Percentiles rank a stretch among this genome's conserved stretches.
Conservation (phyloP, 2,113 vertebrate genomes). For the Aplodontia rufa region DNA sequence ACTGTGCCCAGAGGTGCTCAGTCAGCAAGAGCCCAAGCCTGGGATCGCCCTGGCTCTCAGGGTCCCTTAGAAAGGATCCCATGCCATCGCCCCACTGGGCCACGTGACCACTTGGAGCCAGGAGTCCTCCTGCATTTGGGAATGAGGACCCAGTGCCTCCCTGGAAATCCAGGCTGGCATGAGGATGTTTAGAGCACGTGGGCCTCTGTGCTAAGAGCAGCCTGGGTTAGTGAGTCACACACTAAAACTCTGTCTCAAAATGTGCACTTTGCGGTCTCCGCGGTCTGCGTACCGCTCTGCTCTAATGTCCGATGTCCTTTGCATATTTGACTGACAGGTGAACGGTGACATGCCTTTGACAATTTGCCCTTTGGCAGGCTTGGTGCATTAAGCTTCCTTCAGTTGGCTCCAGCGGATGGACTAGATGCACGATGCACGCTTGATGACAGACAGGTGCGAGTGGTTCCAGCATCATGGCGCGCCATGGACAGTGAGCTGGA, state of each 20-base stretch:
- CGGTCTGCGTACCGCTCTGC: not conserved
- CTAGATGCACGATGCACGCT: fast-evolving
- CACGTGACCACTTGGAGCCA: not conserved
- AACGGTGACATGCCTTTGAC: not conserved
- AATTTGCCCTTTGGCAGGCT: not conserved
- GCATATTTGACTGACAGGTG: not conserved
- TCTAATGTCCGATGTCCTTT: not conserved
- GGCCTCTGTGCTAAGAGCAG: not conserved
- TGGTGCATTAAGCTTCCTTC: not conserved
- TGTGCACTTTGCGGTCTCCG: fast-evolving
- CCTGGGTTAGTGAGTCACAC: not conserved
- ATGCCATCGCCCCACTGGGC: not conserved
- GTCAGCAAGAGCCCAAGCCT: not conserved
- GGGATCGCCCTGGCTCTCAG: not conserved
- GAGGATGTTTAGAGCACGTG: fast-evolving
- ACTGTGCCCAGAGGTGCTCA: not conserved
- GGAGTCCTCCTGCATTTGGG: not conserved
- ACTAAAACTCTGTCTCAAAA: not conserved
- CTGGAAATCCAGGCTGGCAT: fast-evolving
- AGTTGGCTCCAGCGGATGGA: not conserved
- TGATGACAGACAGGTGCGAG: fast-evolving
- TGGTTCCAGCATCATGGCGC: fast-evolving
- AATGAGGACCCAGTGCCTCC: fast-evolving
- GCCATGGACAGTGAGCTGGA: too few species aligned
- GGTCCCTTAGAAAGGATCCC: not conserved